phyloP scores from a whole-genome alignment of 2,888 invertebrate genomes.

The Caenorhabditis sulstoni region DNA sequence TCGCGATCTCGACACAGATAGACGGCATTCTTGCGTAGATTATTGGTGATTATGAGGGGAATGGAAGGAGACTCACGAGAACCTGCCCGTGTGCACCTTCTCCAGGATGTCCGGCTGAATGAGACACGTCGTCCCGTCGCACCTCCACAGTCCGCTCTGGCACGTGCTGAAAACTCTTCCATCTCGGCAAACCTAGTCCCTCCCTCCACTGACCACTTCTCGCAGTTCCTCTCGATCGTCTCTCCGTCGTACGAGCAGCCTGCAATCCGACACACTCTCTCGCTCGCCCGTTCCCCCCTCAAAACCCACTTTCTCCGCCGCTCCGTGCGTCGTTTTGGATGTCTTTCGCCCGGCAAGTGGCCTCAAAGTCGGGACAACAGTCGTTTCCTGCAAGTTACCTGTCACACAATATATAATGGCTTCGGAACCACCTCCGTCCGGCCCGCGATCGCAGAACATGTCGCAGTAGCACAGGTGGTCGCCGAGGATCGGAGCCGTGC shows the following conservation, averaged over 20 bases:
- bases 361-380: constrained; percentile 93
- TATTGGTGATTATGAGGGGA: constrained; percentile 17
- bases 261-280: constrained; percentile 66
- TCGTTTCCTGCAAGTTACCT: constrained; percentile 86
- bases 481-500: constrained; percentile 87
- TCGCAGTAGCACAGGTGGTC: constrained; percentile 93
- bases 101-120: constrained; percentile 86
- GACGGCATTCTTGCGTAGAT: not conserved
- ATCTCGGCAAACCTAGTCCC: not conserved
- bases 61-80: constrained; percentile 79
- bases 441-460: constrained; percentile 79
- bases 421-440: constrained; percentile 58
- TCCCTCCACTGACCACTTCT: constrained; percentile 69
- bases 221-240: constrained; percentile 70
- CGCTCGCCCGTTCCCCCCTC: not conserved
- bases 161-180: constrained; percentile 82
- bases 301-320: constrained; percentile 51
- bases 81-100: constrained; percentile 84
- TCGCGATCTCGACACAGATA: not conserved
- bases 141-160: constrained; percentile 77
- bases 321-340: constrained; percentile 33
- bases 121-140: constrained; percentile 87
- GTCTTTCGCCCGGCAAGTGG: constrained; percentile 85
- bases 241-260: constrained; percentile 76
- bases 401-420: too few species aligned